Evolutionary conservation across 2,888 invertebrate species (phyloP).

Genomic region (Darwinula stevensoni): DNA sequence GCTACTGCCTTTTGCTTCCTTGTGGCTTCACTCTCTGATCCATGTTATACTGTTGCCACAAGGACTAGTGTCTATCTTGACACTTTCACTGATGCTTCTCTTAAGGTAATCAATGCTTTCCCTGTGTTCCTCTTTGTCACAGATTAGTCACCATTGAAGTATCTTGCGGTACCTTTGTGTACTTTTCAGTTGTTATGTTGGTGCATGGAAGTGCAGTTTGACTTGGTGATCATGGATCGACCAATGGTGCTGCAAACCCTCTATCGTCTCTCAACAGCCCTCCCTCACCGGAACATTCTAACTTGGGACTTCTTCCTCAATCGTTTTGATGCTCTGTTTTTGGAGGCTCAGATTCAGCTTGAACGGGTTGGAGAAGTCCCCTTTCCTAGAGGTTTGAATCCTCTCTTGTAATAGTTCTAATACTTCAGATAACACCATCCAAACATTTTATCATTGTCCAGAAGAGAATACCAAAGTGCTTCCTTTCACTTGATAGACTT

Average conservation of each 20-base stretch:
- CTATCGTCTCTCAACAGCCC: constrained; percentile 71
- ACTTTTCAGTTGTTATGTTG: constrained; percentile 40
- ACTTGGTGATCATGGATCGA: constrained; percentile 79
- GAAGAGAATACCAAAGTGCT: too few species aligned
- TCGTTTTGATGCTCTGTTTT: constrained; percentile 72
- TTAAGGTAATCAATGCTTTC: constrained; percentile 28
- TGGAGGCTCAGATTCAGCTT: constrained; percentile 79
- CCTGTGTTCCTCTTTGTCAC: background rate
- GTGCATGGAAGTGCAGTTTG: constrained; percentile 94
- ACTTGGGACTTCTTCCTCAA: constrained; percentile 95
- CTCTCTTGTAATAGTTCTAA: background rate
- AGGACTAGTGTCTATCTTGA: constrained; percentile 69
- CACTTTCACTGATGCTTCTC: constrained; percentile 63
- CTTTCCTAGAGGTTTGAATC: constrained; percentile 34
- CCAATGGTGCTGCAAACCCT: constrained; percentile 86
- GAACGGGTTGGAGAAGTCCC: constrained; percentile 52
- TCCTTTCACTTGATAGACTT: constrained; percentile 44
- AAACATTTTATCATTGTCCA: too few species aligned
- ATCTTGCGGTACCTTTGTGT: too few species aligned
- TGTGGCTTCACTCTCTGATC: constrained; percentile 83
- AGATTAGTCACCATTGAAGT: background rate
- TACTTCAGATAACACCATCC: constrained; percentile 5
- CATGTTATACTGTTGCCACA: constrained; percentile 65
- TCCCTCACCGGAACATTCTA: constrained; percentile 41
- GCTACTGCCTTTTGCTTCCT: constrained; percentile 91